These are phyloP conservation scores for Pluvianellus socialis DNA, from an alignment of 2,113 vertebrate genomes.

Conservation along the genomic window DNA sequence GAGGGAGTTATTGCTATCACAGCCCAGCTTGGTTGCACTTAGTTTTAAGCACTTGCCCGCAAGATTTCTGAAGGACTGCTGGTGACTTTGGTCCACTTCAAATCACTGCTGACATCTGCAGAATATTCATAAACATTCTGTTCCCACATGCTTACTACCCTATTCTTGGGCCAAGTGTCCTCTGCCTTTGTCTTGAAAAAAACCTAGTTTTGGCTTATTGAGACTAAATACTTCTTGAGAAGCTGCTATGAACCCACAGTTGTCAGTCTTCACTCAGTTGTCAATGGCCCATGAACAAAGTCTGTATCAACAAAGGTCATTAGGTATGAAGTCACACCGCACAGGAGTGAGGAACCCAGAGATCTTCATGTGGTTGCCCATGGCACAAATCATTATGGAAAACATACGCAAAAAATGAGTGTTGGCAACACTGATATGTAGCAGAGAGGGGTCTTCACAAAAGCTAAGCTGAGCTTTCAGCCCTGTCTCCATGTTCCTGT, in stretches of 20 bases:
- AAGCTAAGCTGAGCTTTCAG: neutral
- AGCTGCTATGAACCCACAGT: neutral
- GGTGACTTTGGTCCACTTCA: neutral
- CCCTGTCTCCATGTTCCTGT: neutral
- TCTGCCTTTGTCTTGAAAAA: neutral
- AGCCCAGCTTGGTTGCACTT: neutral
- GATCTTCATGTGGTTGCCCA: neutral
- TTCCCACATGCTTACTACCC: neutral
- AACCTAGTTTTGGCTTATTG: neutral
- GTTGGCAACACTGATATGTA: neutral
- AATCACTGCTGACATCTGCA: neutral
- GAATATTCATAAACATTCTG: neutral
- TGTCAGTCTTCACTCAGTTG: neutral
- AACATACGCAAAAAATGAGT: neutral
- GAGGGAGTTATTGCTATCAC: neutral
- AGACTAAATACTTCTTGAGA: neutral
- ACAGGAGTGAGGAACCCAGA: neutral
- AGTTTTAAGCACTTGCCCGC: neutral
- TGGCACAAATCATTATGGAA: neutral
- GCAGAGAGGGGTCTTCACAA: neutral
- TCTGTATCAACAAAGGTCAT: neutral
- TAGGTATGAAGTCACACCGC: neutral
- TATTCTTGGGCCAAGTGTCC: neutral
- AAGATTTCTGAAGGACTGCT: neutral
- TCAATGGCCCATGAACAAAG: neutral